Base-by-base conservation (phyloP, 2,797 vertebrate species). In the Sebastes steindachneri region DNA sequence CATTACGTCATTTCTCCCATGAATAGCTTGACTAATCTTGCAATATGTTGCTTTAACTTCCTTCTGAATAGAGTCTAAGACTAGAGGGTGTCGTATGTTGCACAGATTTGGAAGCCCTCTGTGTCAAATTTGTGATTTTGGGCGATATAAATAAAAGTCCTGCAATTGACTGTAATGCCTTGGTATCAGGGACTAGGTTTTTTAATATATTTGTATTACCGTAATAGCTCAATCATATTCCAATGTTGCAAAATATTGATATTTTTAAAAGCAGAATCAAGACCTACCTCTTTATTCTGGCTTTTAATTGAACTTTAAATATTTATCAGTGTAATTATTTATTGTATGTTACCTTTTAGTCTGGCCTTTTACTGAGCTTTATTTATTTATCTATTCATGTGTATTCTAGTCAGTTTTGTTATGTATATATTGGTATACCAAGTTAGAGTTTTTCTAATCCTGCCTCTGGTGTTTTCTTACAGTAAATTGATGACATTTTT, bases 1-100 rank as follows among this genome's bases (percentile, higher is more conserved):
- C 64, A 69, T 82, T 9, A 70, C 15, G 70, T 82, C 26, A 53
- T 75, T 64, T 7, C 33, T 73, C 11, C 7, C 6, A 54, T 75
- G 4, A 53, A 55, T 28, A 17, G 67, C 57, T 62, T 25, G 17
- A 59, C 14, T 29, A 29, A 81, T 76, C 31, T n/a, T 25, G 3
- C 71, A 63, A 48, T 41, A 11, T 73, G 9, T 77, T 4, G 63
- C 28, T 62, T 80, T 7, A 29, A 9, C 33, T 64, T 60, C 9
- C 1, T 66, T 23, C 2, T 60, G 25, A 21, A 66, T 35, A 54
- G 7, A 57, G 4, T 60, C 10, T 21, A 23, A 9, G 9, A 4
- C 3, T 14, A 35, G 1, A 26, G 3, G 0, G 21, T 62, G 29
- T 35, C 1, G 15, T 2, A 19, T 33, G 9, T 19, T 68, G 53